Conservation (phyloP, 1,140 invertebrate genomes). For the Trachymyrmex septentrionalis region DNA sequence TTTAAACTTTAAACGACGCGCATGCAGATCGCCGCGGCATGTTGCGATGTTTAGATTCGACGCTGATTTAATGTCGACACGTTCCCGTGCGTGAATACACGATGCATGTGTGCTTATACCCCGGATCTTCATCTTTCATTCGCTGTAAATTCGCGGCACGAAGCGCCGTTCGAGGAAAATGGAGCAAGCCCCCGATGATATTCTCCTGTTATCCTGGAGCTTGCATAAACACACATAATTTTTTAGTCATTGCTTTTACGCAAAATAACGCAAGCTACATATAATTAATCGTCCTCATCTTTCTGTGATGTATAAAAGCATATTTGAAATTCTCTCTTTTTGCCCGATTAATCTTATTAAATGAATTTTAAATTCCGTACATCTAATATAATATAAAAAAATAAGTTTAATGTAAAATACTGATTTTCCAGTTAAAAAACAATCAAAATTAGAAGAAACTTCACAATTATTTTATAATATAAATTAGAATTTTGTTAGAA, state of each 20-base stretch:
- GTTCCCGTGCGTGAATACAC: slow-evolving; percentile 16
- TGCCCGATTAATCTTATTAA: slow-evolving; percentile 5
- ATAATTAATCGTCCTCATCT: slow-evolving; percentile 9
- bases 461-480: neutral
- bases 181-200: slow-evolving; percentile 10
- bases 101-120: neutral
- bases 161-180: slow-evolving; percentile 34
- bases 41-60: slow-evolving; percentile 67
- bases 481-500: neutral
- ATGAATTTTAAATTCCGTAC: neutral
- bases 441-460: neutral
- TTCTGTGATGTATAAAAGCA: neutral
- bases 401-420: neutral
- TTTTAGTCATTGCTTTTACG: neutral
- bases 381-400: neutral
- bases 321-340: neutral
- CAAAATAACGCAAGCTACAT: neutral
- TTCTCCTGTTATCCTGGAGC: slow-evolving; percentile 3
- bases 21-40: slow-evolving; percentile 52
- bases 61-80: slow-evolving; percentile 63
- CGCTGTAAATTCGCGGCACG: slow-evolving; percentile 32
- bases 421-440: neutral
- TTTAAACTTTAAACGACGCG: slow-evolving; percentile 70
- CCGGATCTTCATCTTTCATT: slow-evolving; percentile 3
- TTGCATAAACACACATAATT: slow-evolving; percentile 5